A percentile compares a stretch with the other conserved stretches of the same genome.
These are phyloP conservation scores for Ophion ventricosus DNA, from an alignment of 2,888 invertebrate genomes.

Conservation along the genomic window DNA sequence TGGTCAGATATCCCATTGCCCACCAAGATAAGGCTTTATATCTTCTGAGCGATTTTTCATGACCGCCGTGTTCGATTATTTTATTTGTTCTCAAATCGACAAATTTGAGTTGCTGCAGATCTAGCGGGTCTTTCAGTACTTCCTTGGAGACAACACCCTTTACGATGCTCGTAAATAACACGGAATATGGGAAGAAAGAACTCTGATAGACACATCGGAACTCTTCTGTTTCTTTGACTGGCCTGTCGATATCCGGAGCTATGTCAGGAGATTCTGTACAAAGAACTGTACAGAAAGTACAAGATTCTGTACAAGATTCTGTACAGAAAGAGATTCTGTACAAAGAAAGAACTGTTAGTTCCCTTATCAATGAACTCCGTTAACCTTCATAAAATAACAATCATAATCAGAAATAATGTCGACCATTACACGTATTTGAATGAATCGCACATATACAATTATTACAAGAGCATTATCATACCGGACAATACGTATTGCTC, in stretches of 20 bases:
- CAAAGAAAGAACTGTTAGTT: too few species aligned
- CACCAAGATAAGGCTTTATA: constrained; percentile 88
- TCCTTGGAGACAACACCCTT: constrained; percentile 85
- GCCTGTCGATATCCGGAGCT: constrained; percentile 84
- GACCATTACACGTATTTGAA: too few species aligned
- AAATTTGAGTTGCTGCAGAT: constrained; percentile 83
- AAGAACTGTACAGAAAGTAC: too few species aligned
- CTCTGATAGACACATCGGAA: constrained; percentile 88
- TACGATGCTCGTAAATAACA: constrained; percentile 91
- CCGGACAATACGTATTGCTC: constrained; percentile 83
- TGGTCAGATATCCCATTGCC: constrained; percentile 90
- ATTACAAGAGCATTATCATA: constrained; percentile 71
- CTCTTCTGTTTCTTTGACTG: constrained; percentile 88
- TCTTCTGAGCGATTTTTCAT: constrained; percentile 85
- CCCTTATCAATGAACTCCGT: not conserved
- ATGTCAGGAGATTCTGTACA: constrained; percentile 83
- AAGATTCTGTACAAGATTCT: constrained; percentile 83
- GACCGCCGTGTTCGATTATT: constrained; percentile 84
- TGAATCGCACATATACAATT: not conserved
- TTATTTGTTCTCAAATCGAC: constrained; percentile 90
- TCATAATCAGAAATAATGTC: not conserved
- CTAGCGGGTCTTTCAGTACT: constrained; percentile 67
- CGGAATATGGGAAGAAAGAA: constrained; percentile 85
- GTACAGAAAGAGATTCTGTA: too few species aligned
- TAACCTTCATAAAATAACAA: not conserved